A percentile compares a stretch with the other conserved stretches of the same genome.
These are phyloP conservation scores for Drosophila repleta DNA, from an alignment of 1,140 invertebrate species.

Conservation along the genomic window DNA sequence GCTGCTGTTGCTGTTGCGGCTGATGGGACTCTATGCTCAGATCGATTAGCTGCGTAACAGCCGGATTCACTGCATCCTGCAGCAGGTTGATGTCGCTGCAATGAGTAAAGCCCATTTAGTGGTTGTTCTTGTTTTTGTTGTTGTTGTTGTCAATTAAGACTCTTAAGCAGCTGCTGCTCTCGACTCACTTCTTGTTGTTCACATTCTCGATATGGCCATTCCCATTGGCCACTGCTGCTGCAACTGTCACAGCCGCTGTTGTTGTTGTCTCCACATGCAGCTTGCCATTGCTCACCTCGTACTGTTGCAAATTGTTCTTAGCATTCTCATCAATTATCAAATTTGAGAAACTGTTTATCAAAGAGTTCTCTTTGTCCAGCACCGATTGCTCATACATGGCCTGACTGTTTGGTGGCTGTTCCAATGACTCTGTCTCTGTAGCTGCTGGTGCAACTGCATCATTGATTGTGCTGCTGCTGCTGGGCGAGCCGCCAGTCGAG, in stretches of 20 bases:
- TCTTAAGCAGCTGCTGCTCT: background rate
- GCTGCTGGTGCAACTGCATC: slow-evolving; percentile 29
- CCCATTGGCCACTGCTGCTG: slow-evolving; percentile 52
- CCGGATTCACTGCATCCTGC: slow-evolving; percentile 70
- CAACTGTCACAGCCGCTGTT: slow-evolving; percentile 9
- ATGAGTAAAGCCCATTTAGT: slow-evolving; percentile 1
- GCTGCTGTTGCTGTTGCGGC: slow-evolving; percentile 62
- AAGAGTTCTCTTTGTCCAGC: slow-evolving; percentile 81
- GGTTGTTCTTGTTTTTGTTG: background rate
- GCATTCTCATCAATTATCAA: slow-evolving; percentile 83
- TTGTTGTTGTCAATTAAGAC: background rate
- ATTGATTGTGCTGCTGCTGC: slow-evolving; percentile 56
- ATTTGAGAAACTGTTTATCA: slow-evolving; percentile 82
- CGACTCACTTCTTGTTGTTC: slow-evolving; percentile 82
- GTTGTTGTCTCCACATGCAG: slow-evolving; percentile 57
- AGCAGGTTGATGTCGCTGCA: slow-evolving; percentile 79
- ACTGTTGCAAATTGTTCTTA: slow-evolving; percentile 73
- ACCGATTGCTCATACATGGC: slow-evolving; percentile 82
- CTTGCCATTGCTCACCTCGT: slow-evolving; percentile 79
- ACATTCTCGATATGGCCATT: slow-evolving; percentile 83
- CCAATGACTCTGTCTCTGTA: slow-evolving; percentile 8
- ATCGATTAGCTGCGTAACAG: slow-evolving; percentile 79
- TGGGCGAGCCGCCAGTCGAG: slow-evolving; percentile 64
- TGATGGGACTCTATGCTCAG: slow-evolving; percentile 73
- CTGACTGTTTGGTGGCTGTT: slow-evolving; percentile 72